phyloP scores from a whole-genome alignment of 2,888 invertebrate genomes.

The Aradus depressus region DNA sequence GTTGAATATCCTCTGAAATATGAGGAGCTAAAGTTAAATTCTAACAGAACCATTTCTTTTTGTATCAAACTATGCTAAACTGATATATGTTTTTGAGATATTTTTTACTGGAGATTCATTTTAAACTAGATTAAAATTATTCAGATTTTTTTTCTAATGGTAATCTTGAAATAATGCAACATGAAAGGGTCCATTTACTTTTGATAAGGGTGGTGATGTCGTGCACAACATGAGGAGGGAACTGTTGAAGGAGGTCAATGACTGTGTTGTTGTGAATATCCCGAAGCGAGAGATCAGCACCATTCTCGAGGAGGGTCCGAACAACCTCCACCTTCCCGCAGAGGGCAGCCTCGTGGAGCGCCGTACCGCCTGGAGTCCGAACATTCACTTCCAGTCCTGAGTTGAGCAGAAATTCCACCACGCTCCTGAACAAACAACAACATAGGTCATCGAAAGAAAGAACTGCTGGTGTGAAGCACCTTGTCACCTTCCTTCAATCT shows the following conservation, averaged over 20 bases:
- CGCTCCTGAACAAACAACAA: slow-evolving; percentile 44
- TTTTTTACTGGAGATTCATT: no score
- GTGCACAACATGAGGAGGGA: slow-evolving; percentile 78
- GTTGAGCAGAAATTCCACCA: slow-evolving; percentile 69
- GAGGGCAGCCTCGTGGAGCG: slow-evolving; percentile 85
- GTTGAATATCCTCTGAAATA: no score
- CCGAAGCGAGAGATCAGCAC: slow-evolving; percentile 67
- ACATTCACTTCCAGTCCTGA: slow-evolving; percentile 83
- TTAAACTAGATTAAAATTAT: slow-evolving; percentile 1
- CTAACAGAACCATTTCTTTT: no score
- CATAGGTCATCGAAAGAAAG: not conserved
- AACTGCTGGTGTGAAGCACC: no score
- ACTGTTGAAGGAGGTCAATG: slow-evolving; percentile 71
- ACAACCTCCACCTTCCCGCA: slow-evolving; percentile 86
- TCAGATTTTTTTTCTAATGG: not conserved
- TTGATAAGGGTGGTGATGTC: slow-evolving; percentile 76
- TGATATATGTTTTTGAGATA: no score
- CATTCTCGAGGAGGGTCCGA: slow-evolving; percentile 63
- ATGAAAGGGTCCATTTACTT: slow-evolving; percentile 45
- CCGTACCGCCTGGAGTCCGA: slow-evolving; percentile 74
- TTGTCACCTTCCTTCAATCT: no score
- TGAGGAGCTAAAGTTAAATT: no score
- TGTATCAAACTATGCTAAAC: no score
- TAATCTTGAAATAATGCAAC: not conserved
- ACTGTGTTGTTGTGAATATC: slow-evolving; percentile 76